Evolutionary conservation across 2,113 vertebrate species (phyloP), one percentile per base, ranked within the genome.

Genomic region (Leiothrix lutea): DNA sequence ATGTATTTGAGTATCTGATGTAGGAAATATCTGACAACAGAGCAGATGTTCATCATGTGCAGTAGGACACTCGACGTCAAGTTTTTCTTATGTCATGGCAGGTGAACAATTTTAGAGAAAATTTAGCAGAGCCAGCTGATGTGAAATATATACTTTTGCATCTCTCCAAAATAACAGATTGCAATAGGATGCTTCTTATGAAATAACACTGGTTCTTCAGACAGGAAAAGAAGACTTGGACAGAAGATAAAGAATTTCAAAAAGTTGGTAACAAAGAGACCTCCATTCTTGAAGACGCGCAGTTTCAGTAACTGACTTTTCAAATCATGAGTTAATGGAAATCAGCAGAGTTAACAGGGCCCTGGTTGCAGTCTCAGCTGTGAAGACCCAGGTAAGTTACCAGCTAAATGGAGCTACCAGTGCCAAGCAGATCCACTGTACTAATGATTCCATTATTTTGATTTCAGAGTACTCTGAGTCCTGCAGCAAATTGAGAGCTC

Each of bases 281-380:
- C 23, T 60, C 13, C 18, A 0, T 38, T 65, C 20, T 28, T 86
- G 60, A 85, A 75, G 23, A 72, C 29, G 5, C 3, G 16, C 6
- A 4, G 14, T 69, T 92, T 81, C 48, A 62, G 23, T 35, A 47
- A 62, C 4, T 40, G 29, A 45, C 21, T 54, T 94, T 54, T 87
- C 42, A 54, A 78, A 31, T 2, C 35, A 4, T 6, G 29, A 58
- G 51, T 48, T 62, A 29, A 28, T 29, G 20, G 54, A 75, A 67
- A 73, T 36, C n/a, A 66, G 15, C 3, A 42, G 53, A 84, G 40
- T 3, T 51, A 78, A 50, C 0, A 0, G 23, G 19, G 13, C 16
- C 19, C 21, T 71, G 15, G 23, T 9, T 6, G 1, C 42, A 70
- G 31, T 8, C 25, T 31, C 48, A 54, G 45, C 28, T 54, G 33